A percentile compares a stretch with the other conserved stretches of the same genome.
Conservation (phyloP, 2,113 vertebrate genomes). For the Leptobrachium leishanense region DNA sequence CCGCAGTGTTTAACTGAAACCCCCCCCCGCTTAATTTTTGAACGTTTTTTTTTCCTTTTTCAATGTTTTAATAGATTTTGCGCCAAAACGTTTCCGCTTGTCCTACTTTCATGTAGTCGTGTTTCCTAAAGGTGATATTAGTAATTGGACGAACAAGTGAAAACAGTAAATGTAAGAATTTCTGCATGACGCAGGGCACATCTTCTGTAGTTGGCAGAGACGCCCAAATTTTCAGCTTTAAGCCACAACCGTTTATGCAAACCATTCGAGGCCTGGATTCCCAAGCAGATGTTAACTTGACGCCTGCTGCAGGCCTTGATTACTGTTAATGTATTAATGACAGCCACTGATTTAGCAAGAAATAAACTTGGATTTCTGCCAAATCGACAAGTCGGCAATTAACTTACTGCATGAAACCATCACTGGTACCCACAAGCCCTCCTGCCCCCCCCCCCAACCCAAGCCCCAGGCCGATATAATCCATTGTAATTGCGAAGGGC, state of each 20-base stretch:
- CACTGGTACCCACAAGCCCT: slow-evolving; percentile 25
- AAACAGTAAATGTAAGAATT: not conserved
- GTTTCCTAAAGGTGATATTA: no score
- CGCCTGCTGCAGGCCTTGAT: slow-evolving; percentile 11
- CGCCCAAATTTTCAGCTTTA: not conserved
- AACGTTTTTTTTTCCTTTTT: no score
- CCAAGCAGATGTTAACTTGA: not conserved
- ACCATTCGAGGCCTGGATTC: not conserved
- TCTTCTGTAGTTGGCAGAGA: no score
- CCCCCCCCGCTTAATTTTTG: no score
- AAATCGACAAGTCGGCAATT: slow-evolving; percentile 17
- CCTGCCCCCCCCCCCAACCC: no score
- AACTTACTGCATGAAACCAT: slow-evolving; percentile 13
- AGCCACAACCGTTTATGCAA: not conserved
- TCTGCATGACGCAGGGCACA: not conserved
- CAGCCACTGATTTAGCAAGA: slow-evolving; percentile 28
- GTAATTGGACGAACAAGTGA: no score
- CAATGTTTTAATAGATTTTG: no score
- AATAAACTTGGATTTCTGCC: slow-evolving; percentile 25
- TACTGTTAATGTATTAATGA: slow-evolving; percentile 39
- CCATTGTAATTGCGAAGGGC: slow-evolving; percentile 60
- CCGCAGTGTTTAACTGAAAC: no score
- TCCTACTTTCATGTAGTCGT: no score
- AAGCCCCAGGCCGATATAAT: slow-evolving; percentile 52
- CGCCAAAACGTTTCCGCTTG: no score